phyloP scores from a whole-genome alignment of 2,797 vertebrate species.

The Mastacembelus armatus region DNA sequence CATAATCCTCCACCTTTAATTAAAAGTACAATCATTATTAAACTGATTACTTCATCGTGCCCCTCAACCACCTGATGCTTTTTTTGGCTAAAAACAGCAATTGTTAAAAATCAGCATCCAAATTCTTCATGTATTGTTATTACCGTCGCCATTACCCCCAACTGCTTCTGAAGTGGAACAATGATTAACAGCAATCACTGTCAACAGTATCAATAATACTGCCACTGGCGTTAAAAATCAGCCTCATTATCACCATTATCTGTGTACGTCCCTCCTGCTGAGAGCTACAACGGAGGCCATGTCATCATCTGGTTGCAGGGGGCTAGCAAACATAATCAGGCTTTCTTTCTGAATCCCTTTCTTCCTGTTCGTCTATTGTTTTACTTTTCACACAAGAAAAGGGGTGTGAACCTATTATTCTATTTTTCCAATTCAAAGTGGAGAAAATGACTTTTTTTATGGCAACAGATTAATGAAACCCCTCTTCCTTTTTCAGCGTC shows the following conservation, averaged over 20 bases:
- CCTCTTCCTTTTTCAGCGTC: neutral
- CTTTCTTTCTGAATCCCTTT: neutral
- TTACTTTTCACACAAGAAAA: neutral
- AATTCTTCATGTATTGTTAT: slow-evolving; percentile 13
- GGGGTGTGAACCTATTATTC: neutral
- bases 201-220: slow-evolving; percentile 48
- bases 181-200: slow-evolving; percentile 64
- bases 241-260: slow-evolving; percentile 59
- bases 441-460: neutral
- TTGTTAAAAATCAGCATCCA: slow-evolving; percentile 22
- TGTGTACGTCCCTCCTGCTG: slow-evolving; percentile 11
- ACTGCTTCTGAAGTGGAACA: slow-evolving; percentile 41
- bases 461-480: too few relatives aligned
- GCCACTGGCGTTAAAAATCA: slow-evolving; percentile 40
- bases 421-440: neutral
- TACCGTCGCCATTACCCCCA: slow-evolving; percentile 8
- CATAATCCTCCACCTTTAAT: slow-evolving; percentile 32
- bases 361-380: neutral
- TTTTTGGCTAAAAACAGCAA: neutral
- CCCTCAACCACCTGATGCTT: neutral
- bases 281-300: slow-evolving; percentile 21
- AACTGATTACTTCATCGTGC: slow-evolving; percentile 10
- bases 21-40: slow-evolving; percentile 24
- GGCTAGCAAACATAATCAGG: slow-evolving; percentile 12
- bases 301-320: slow-evolving; percentile 24